These are phyloP conservation scores for Amphibalanus amphitrite DNA, from an alignment of 1,140 invertebrate species.

Conservation along the genomic window DNA sequence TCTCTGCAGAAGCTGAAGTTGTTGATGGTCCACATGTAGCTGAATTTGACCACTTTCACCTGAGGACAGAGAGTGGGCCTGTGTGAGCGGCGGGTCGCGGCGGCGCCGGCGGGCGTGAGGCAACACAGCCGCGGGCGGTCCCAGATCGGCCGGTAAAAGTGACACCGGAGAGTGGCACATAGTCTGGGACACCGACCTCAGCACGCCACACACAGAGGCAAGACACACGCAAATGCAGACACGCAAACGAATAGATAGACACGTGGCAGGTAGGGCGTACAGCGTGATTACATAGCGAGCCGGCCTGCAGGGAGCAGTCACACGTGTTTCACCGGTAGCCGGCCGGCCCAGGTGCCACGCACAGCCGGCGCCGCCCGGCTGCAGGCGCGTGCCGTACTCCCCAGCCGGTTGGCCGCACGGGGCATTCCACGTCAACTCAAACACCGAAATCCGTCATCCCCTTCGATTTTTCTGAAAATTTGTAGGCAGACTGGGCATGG, in stretches of 20 bases:
- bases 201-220: neutral
- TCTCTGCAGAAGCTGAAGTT: conserved; percentile 99
- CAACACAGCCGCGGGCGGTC: neutral
- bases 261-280: no score
- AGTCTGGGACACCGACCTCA: neutral
- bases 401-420: no score
- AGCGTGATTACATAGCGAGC: no score
- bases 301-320: no score
- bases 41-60: conserved; percentile 99
- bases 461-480: no score
- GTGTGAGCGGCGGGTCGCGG: neutral
- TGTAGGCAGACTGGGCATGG: no score
- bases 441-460: no score
- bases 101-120: neutral
- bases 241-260: neutral
- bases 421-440: no score
- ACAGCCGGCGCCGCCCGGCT: no score
- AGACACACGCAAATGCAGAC: neutral
- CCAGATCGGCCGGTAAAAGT: neutral
- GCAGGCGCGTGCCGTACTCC: no score
- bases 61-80: conserved; percentile 30
- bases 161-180: neutral
- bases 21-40: conserved; percentile 99
- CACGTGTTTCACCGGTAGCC: no score
- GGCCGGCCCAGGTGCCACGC: no score